Base-by-base conservation (phyloP, 1,140 invertebrate genomes). In the Brachionus rubens region DNA sequence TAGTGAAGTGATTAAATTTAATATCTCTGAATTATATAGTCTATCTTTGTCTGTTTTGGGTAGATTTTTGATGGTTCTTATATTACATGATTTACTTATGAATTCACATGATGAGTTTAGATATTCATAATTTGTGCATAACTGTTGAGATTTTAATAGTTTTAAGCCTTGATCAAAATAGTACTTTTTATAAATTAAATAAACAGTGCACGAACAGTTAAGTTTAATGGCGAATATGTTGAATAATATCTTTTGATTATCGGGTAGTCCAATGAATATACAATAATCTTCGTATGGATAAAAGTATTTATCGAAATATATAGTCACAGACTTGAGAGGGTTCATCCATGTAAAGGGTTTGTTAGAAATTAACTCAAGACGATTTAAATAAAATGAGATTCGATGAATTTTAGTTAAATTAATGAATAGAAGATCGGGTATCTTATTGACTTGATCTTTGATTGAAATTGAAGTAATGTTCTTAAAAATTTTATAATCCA, bases 271-370 rank as follows among this genome's bases (percentile, higher is more conserved):
- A 33, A 33, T 59, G n/a, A 59, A 59, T 2, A 54, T 2, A 28
- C 50, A 54, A 54, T 26, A 54, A 26, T 54, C 50, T 14, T 54
- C 50, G 14, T 54, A 14, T 30, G 50, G 50, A 54, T 26, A 54
- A 26, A 1, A 12, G 28, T 54, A 54, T 26, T 10, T 0, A 14
- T 14, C 19, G 28, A 54, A 10, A 12, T 12, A 0, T 0, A 54
- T 54, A 26, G 1, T 1, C 7, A 54, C 28, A 6, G 50, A 14
- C 6, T 54, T 5, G 14, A 26, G 24, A 26, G 19, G 6, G 28
- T 14, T 26, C 14, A 28, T 10, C 21, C 12, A 14, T 2, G 6
- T 54, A 26, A 12, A 54, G 14, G 24, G 21, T 14, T 21, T 54
- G 19, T 7, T 26, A 9, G 28, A 54, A 26, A 14, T 54, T 54